A percentile compares a stretch with the other conserved stretches of the same genome.
phyloP scores from a whole-genome alignment of 1,140 invertebrate genomes.

The Myzus persicae region DNA sequence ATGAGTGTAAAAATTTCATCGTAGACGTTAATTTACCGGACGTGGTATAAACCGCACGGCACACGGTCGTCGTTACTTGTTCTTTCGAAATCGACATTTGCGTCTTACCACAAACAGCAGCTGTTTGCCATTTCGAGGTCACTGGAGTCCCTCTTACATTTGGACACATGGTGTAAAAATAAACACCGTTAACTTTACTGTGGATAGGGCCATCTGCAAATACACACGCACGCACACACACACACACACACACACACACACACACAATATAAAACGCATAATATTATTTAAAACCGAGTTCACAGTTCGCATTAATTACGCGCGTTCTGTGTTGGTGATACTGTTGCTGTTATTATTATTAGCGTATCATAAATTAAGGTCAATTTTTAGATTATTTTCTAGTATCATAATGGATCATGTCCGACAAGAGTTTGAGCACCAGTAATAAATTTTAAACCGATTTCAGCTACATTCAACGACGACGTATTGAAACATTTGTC shows the following conservation, averaged over 20 bases:
- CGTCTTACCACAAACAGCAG: background rate
- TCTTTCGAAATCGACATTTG: conserved; percentile 9
- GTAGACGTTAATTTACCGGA: background rate
- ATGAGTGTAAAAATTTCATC: background rate
- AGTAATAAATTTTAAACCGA: background rate
- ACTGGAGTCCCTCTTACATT: conserved; percentile 6
- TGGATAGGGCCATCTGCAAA: conserved; percentile 7
- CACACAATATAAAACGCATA: background rate
- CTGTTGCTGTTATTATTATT: background rate
- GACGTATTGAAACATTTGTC: background rate
- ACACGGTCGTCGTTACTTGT: background rate
- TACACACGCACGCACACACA: background rate
- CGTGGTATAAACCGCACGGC: conserved; percentile 7
- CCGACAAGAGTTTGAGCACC: background rate
- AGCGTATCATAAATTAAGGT: background rate
- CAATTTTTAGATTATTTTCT: background rate
- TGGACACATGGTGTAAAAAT: conserved; percentile 29
- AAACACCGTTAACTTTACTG: background rate
- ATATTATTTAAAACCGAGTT: conserved; percentile 13
- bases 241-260: background rate
- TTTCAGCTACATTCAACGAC: background rate
- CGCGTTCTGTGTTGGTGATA: background rate
- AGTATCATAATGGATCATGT: background rate
- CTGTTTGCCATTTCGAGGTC: conserved; percentile 9
- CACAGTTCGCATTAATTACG: background rate